Evolutionary conservation across 2,888 invertebrate species (phyloP).

Genomic region (Eristalis pertinax): DNA sequence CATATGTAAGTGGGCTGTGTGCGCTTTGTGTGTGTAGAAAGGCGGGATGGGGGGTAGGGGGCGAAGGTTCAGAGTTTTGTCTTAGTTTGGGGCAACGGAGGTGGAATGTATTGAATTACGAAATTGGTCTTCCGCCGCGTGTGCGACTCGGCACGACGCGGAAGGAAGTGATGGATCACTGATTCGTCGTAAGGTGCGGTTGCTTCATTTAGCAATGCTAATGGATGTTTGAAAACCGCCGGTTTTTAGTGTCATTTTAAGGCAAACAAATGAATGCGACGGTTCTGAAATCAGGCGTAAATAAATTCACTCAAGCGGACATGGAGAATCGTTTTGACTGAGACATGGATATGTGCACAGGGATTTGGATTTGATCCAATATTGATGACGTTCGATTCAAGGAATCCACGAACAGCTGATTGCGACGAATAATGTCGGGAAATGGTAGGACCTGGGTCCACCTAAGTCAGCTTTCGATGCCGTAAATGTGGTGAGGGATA

Average conservation of each 20-base stretch:
- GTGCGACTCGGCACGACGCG: neutral
- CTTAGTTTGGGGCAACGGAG: constrained; percentile 7
- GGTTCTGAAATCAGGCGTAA: no score
- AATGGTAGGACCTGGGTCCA: no score
- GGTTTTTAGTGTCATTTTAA: neutral
- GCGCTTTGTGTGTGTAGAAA: neutral
- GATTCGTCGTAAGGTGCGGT: neutral
- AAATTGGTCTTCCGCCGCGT: constrained; percentile 2
- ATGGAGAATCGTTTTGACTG: no score
- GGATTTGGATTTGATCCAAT: no score
- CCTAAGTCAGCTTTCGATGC: no score
- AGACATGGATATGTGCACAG: no score
- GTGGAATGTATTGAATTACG: constrained; percentile 24
- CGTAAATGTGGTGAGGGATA: no score
- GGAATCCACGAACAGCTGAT: no score
- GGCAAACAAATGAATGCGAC: neutral
- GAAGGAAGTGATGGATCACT: neutral
- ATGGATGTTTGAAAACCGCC: neutral
- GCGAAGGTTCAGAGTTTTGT: neutral
- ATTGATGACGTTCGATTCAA: no score
- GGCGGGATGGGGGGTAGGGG: no score
- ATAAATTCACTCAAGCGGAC: no score
- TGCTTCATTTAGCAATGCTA: neutral
- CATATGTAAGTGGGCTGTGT: neutral
- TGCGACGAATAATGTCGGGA: no score